A percentile compares a stretch with the other conserved stretches of the same genome.
phyloP scores from a whole-genome alignment of 2,888 invertebrate genomes.

The Callosobruchus maculatus region DNA sequence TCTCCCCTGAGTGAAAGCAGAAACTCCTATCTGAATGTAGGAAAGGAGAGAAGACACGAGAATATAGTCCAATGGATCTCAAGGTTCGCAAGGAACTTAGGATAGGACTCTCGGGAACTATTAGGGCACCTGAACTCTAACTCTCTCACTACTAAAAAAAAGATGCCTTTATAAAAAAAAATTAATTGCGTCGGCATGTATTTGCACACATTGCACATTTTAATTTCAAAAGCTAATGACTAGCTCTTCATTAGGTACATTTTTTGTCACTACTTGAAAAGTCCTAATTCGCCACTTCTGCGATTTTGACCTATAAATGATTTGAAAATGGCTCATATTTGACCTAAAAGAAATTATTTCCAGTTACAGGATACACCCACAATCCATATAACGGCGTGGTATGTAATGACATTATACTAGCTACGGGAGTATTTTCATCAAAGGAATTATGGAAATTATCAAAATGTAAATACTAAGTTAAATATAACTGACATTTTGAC shows the following conservation, averaged over 20 bases:
- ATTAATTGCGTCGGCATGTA: too few species aligned
- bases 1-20: too few species aligned
- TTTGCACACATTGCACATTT: too few species aligned
- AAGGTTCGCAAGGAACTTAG: too few species aligned
- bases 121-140: too few species aligned
- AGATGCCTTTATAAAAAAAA: too few species aligned
- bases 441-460: slow-evolving; percentile 99
- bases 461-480: slow-evolving; percentile 56
- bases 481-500: not conserved
- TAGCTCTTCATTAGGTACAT: not conserved
- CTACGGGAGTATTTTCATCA: slow-evolving; percentile 99
- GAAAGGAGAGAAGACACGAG: too few species aligned
- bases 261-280: not conserved
- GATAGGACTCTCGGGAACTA: too few species aligned
- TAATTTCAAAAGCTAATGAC: too few species aligned
- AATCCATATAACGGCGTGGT: slow-evolving; percentile 98
- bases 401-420: slow-evolving; percentile 98
- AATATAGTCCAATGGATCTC: too few species aligned
- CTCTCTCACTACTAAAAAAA: too few species aligned
- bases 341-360: slow-evolving; percentile 23
- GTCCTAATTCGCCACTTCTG: not conserved
- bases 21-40: too few species aligned
- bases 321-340: not conserved
- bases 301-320: not conserved
- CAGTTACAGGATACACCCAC: slow-evolving; percentile 73